Evolutionary conservation across 2,113 vertebrate genomes (phyloP), one percentile per base, ranked within the genome.

Genomic region (Neopipo cinnamomea): DNA sequence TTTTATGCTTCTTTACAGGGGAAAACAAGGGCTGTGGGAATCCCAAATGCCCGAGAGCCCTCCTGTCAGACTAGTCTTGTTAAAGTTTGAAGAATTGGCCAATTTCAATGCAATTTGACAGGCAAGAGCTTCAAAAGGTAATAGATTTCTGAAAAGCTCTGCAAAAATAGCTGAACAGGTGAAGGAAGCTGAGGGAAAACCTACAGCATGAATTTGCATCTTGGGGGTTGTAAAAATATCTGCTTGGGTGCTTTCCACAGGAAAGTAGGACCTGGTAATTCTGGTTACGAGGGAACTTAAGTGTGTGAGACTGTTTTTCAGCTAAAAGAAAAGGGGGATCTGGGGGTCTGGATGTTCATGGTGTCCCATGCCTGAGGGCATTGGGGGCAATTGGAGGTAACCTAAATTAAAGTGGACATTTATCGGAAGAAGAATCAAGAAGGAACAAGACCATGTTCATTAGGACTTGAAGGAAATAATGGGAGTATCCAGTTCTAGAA

Each of bases 21-120:
- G 11, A 58, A 10, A 82, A 16, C 17, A 31, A 81, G 17, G 61
- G 25, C 78, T 71, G 10, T 55, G 74, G 71, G 46, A 77, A 59
- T 25, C 53, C 25, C 30, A 31, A 37, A n/a, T 21, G 15, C 30
- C 9, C 18, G 33, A 28, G 47, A 72, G 49, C 49, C 56, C 12
- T 6, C 14, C 41, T 72, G 35, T 58, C 66, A 85, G 49, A 22
- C 24, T 79, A 5, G 39, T 74, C 74, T 27, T 53, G 66, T 63
- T 71, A 35, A 58, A 39, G 77, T 61, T 18, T 52, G 65, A 94
- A 81, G 61, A 85, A 88, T 2, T 76, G 71, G 21, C 44, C 79
- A 52, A 79, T 95, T 91, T 83, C 62, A 68, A 28, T 61, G 58
- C 30, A 76, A 47, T 92, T 88, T 85, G 85, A 86, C 58, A 85